Conservation (phyloP, 2,113 vertebrate genomes). For the Scolopax mira region DNA sequence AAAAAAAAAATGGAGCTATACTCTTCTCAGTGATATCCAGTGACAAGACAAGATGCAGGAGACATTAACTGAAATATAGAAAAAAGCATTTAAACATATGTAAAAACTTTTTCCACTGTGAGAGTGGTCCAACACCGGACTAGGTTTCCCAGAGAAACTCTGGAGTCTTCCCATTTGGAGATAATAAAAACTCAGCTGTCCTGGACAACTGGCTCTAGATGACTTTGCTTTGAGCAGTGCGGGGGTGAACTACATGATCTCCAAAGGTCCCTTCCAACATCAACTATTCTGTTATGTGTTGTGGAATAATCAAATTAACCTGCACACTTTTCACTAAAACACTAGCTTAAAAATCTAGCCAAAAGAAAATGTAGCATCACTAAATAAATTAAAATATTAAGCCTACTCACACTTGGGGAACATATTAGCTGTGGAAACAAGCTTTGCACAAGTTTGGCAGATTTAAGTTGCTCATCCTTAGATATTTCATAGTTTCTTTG, state of each 20-base stretch:
- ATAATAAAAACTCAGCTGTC: neutral
- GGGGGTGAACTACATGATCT: neutral
- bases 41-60: neutral
- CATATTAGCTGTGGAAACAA: neutral
- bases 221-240: neutral
- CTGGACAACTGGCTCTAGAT: neutral
- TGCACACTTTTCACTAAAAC: neutral
- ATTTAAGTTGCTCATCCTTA: neutral
- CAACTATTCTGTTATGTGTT: neutral
- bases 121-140: neutral
- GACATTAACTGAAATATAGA: neutral
- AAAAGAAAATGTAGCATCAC: neutral
- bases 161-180: neutral
- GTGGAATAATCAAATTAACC: neutral
- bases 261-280: neutral
- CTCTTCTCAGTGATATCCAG: neutral
- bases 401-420: neutral
- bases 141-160: neutral
- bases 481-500: neutral
- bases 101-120: neutral
- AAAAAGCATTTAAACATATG: neutral
- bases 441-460: neutral
- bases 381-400: neutral
- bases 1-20: neutral
- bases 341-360: neutral